phyloP scores from a whole-genome alignment of 2,113 vertebrate genomes.

The Egretta garzetta region DNA sequence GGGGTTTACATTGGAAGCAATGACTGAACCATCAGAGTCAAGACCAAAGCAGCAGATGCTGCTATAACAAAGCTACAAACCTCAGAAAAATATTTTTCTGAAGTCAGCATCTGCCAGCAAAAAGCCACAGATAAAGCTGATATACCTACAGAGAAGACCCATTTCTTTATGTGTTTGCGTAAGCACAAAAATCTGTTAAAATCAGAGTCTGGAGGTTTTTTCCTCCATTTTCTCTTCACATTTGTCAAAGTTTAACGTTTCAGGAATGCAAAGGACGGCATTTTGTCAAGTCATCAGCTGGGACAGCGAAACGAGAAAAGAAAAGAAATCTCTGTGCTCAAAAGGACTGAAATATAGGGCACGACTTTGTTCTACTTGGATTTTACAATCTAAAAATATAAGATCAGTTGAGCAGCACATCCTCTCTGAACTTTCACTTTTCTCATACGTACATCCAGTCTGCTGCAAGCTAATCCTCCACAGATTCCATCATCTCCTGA shows the following conservation, averaged over 20 bases:
- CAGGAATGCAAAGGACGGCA: neutral
- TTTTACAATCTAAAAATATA: neutral
- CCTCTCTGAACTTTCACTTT: no score
- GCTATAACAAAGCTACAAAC: neutral
- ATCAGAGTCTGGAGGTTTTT: neutral
- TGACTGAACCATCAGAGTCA: fast-evolving
- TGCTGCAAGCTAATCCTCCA: neutral
- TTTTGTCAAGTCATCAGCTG: neutral
- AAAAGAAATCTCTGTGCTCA: neutral
- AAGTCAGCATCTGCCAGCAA: neutral
- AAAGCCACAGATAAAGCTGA: neutral
- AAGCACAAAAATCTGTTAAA: neutral
- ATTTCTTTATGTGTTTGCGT: fast-evolving
- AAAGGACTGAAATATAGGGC: neutral
- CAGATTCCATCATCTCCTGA: neutral
- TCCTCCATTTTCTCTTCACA: neutral
- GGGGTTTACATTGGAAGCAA: neutral
- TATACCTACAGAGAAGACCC: neutral
- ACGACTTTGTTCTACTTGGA: neutral
- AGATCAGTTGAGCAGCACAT: neutral
- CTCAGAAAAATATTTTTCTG: neutral
- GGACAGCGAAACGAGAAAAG: neutral
- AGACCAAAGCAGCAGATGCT: neutral
- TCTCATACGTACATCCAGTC: fast-evolving
- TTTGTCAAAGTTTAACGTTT: neutral